Base-by-base conservation (phyloP, 1,140 invertebrate genomes). In the Dendroctonus valens region DNA sequence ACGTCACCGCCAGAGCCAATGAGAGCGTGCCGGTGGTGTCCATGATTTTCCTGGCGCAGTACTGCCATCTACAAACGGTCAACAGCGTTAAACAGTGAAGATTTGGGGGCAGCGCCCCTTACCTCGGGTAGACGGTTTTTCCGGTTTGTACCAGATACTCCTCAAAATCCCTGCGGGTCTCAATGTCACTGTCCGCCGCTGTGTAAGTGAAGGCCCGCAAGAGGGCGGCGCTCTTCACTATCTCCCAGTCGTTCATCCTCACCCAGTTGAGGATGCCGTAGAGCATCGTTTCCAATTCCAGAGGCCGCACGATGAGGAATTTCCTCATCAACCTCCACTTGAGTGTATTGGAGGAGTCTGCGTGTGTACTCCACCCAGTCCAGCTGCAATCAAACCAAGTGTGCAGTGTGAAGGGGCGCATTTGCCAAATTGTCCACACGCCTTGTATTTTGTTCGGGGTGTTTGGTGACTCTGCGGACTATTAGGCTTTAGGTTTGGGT, bases 291-390 rank as follows among this genome's bases (percentile, higher is more conserved):
- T 49, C 26, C 3, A 70, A 59, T 6, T 41, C 42, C 8, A 14
- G 48, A 15, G 51, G 40, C 5, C 53, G 50, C 11, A 71, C 41
- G 7, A 77, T 26, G 64, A 67, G 57, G 0, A 66, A 73, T 7
- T n/a, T 71, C 41, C n/a, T 71, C 59, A 4, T 62, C 69, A 1
- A 78, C 68, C 11, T 70, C 54, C 2, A 70, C 64, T 5, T 69
- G 69, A 2, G 74, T 53, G 41, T 65, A 59, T 39, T 65, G 59
- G 26, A 77, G 67, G 0, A 71, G 44, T 14, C 38, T 59, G 26
- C 72, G 65, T 0, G 77, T 54, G 62, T 74, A 78, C 11, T 73
- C 67, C 6, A 76, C 57, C 76, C 76, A 78, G 52, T 78, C 67
- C 41, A 78, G 52, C 76, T 78, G 26, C 26, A 26, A 26, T 1